Evolutionary conservation across 2,888 invertebrate species (phyloP).

Genomic region (Drosophila greeni): DNA sequence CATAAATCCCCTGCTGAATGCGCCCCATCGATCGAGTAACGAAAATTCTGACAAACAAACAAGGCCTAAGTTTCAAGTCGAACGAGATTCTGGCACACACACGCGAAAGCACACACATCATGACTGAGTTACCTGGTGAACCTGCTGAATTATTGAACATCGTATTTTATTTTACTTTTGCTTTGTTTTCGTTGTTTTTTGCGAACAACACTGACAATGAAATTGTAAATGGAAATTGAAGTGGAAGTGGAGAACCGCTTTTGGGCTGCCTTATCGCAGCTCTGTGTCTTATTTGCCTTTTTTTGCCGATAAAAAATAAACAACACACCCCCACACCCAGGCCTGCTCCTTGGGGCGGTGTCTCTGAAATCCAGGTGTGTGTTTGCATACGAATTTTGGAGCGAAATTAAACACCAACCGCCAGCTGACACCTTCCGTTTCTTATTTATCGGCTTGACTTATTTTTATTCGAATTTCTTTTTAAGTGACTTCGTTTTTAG

Average conservation of each 20-base stretch:
- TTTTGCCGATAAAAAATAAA: conserved; percentile 53
- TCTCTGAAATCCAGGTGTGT: conserved; percentile 29
- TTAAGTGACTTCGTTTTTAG: conserved; percentile 15
- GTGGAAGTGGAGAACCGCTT: conserved; percentile 15
- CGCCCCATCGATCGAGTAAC: conserved; percentile 13
- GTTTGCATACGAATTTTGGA: conserved; percentile 23
- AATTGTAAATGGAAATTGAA: conserved; percentile 30
- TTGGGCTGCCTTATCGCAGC: conserved; percentile 14
- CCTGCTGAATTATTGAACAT: conserved; percentile 44
- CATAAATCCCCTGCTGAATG: conserved; percentile 23
- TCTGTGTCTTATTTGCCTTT: conserved; percentile 39
- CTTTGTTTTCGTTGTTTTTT: conserved; percentile 12
- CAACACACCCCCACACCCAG: conserved; percentile 14
- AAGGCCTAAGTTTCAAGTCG: conserved; percentile 63
- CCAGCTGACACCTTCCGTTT: conserved; percentile 36
- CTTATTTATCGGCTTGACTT: conserved; percentile 17
- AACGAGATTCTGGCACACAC: conserved; percentile 58
- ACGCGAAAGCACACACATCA: conserved; percentile 14
- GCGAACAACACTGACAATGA: conserved; percentile 31
- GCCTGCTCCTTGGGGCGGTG: conserved; percentile 32
- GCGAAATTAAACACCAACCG: conserved; percentile 23
- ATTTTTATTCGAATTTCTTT: conserved; percentile 25
- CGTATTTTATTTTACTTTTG: conserved; percentile 5
- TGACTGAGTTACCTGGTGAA: conserved; percentile 28
- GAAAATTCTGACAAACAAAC: conserved; percentile 30